Evolutionary conservation across 2,113 vertebrate genomes (phyloP).

Genomic region (Colius striatus): DNA sequence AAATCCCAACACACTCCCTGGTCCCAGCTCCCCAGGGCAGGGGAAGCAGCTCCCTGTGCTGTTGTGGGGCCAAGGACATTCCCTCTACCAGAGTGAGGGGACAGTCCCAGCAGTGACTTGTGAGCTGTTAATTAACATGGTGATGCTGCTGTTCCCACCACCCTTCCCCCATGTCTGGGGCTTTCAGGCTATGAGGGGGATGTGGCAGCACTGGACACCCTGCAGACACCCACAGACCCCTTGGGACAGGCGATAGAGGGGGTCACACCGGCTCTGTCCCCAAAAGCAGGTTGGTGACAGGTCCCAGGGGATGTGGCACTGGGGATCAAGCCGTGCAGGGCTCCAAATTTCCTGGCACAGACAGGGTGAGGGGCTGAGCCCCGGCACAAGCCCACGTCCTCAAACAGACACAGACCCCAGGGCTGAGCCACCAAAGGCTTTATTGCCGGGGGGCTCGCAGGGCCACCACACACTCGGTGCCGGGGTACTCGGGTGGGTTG

Average conservation of each 20-base stretch:
- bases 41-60: neutral
- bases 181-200: neutral
- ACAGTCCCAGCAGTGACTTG: accelerated
- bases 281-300: neutral
- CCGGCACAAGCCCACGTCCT: accelerated
- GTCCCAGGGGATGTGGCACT: neutral
- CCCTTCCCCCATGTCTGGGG: neutral
- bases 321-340: accelerated
- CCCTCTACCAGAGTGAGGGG: neutral
- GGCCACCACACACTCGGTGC: conserved; percentile 89
- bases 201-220: neutral
- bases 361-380: accelerated
- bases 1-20: neutral
- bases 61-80: accelerated
- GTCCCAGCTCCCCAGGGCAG: neutral
- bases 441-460: conserved; percentile 53
- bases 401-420: neutral
- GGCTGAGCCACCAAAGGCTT: neutral
- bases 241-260: accelerated
- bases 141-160: accelerated
- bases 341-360: no score
- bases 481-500: conserved; percentile 86
- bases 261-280: neutral
- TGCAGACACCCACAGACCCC: neutral
- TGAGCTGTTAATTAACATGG: neutral